Conservation (phyloP, 92 coral and sea anemone species). For the Virgularia gustaviana region DNA sequence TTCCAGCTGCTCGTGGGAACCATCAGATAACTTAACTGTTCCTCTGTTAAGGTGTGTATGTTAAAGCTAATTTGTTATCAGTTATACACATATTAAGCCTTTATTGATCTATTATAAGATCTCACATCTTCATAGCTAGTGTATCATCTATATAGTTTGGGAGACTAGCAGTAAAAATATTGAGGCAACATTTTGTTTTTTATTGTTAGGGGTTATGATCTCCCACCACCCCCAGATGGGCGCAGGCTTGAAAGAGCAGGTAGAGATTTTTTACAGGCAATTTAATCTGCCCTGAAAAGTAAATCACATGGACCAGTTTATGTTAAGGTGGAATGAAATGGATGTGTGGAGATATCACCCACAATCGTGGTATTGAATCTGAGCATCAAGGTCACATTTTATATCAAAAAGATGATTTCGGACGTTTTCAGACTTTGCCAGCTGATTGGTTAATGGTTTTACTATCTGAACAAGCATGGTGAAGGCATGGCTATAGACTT, state of each 20-base stretch:
- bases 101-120: no score
- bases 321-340: constrained; percentile 40
- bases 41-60: neutral
- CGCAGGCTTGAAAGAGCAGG: constrained; percentile 41
- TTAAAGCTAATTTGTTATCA: neutral
- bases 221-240: neutral
- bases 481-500: constrained; percentile 52
- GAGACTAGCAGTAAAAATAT: neutral
- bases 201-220: constrained; percentile 6
- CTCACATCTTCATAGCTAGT: no score
- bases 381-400: constrained; percentile 41
- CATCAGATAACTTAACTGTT: neutral
- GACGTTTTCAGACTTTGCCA: constrained; percentile 25
- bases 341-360: constrained; percentile 39
- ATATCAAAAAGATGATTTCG: constrained; percentile 32
- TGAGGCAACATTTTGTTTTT: neutral
- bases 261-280: constrained; percentile 34
- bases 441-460: constrained; percentile 48
- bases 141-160: no score
- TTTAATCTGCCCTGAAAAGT: constrained; percentile 31
- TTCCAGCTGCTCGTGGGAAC: neutral
- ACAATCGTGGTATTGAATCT: constrained; percentile 33
- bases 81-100: neutral
- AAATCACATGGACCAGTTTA: constrained; percentile 28
- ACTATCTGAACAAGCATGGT: constrained; percentile 46